These are phyloP conservation scores for Lipotes vexillifer DNA, from an alignment of 2,113 vertebrate species.

Conservation along the genomic window DNA sequence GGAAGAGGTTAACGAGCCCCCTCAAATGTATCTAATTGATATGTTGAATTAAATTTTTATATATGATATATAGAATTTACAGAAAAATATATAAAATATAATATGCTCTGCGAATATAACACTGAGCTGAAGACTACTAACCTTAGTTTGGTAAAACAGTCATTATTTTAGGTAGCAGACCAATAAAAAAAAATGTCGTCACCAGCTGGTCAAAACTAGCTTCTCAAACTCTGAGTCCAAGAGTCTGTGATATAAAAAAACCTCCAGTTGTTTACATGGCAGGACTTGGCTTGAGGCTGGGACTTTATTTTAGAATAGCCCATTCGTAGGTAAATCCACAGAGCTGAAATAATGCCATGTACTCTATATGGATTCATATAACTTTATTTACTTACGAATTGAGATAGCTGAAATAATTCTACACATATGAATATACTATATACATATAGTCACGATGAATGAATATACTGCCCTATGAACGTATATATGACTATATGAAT, in stretches of 20 bases:
- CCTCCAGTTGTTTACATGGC: not conserved
- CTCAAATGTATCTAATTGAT: not conserved
- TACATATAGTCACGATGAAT: not conserved
- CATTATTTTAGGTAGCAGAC: not conserved
- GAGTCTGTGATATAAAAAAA: not conserved
- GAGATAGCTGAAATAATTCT: not conserved
- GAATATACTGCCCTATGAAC: not conserved
- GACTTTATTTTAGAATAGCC: not conserved
- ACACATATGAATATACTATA: not conserved
- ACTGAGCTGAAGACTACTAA: not conserved
- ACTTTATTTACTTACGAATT: not conserved
- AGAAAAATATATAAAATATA: not conserved
- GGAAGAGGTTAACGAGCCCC: not conserved
- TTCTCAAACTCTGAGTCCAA: not conserved
- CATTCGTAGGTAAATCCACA: not conserved
- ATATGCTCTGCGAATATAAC: not conserved
- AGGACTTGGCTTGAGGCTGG: not conserved
- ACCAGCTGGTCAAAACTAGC: not conserved
- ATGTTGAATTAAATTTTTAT: not conserved
- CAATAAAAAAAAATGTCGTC: not conserved
- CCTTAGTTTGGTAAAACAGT: not conserved
- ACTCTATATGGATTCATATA: not conserved
- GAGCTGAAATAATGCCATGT: not conserved
- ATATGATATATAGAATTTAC: not conserved
- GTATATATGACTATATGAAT: not conserved